Percentiles rank a stretch among this genome's conserved stretches.
phyloP scores from a whole-genome alignment of 2,113 vertebrate species.

The Irena cyanogastra region DNA sequence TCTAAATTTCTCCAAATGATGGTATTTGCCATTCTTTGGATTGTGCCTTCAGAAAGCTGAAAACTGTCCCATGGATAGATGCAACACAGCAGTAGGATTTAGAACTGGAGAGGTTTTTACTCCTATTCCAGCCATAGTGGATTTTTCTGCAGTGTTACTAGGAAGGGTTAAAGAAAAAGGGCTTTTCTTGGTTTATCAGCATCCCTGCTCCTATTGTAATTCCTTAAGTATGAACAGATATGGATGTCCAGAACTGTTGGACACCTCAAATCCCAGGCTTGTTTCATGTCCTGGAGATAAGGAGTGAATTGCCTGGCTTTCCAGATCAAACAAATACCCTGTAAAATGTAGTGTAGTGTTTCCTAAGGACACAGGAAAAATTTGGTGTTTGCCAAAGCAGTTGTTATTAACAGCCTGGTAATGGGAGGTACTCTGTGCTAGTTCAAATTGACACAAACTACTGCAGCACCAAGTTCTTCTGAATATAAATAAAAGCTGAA shows the following conservation, averaged over 20 bases:
- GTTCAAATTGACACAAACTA: neutral
- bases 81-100: neutral
- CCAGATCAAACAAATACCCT: neutral
- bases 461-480: neutral
- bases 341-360: neutral
- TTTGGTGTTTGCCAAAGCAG: neutral
- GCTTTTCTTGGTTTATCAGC: neutral
- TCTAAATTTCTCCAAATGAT: neutral
- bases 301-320: neutral
- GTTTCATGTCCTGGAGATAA: slow-evolving; percentile 22
- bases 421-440: neutral
- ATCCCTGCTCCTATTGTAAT: neutral
- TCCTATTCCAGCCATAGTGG: neutral
- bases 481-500: neutral
- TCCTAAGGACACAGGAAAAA: neutral
- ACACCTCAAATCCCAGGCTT: neutral
- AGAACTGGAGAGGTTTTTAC: neutral
- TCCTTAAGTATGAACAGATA: neutral
- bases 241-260: neutral
- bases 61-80: accelerated
- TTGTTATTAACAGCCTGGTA: neutral
- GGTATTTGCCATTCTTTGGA: neutral
- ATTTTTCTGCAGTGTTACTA: neutral
- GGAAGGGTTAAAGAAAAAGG: neutral
- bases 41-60: neutral